phyloP scores from a whole-genome alignment of 2,113 vertebrate genomes.

The Scopus umbretta region DNA sequence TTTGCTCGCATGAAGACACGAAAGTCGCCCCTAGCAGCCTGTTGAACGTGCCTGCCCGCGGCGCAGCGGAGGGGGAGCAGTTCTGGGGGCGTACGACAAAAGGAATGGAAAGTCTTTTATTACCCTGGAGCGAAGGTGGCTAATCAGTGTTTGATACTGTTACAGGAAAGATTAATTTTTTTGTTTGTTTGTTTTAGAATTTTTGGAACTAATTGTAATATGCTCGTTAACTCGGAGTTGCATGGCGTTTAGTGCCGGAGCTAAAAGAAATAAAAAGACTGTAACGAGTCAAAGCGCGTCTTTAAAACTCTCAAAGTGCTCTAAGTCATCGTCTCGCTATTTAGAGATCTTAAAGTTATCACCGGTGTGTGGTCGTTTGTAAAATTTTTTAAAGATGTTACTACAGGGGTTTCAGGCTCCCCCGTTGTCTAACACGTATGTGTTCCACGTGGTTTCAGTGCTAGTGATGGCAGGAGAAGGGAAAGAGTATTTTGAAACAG shows the following conservation, averaged over 20 bases:
- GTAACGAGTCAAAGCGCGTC: not conserved
- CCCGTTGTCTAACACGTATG: rapidly evolving
- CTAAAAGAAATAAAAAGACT: not conserved
- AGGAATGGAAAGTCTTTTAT: not conserved
- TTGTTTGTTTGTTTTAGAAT: not conserved
- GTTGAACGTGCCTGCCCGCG: not conserved
- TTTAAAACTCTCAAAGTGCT: not conserved
- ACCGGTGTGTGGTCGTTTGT: not conserved
- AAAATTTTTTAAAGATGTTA: not conserved
- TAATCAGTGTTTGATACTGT: not conserved
- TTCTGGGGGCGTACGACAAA: rapidly evolving
- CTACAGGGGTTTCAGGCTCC: not conserved
- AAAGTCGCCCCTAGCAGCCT: not conserved
- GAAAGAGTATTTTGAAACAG: not conserved
- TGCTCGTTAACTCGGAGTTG: not conserved
- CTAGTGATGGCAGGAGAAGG: not conserved
- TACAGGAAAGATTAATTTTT: not conserved
- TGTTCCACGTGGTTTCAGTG: not conserved
- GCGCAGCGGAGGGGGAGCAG: not conserved
- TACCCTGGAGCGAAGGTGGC: not conserved
- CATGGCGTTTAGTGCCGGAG: not conserved
- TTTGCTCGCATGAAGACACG: not conserved
- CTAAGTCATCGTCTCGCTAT: not conserved
- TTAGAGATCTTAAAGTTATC: not conserved
- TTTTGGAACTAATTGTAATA: not conserved